Conservation (phyloP, 1,140 invertebrate species). For the Vollenhovia emeryi region DNA sequence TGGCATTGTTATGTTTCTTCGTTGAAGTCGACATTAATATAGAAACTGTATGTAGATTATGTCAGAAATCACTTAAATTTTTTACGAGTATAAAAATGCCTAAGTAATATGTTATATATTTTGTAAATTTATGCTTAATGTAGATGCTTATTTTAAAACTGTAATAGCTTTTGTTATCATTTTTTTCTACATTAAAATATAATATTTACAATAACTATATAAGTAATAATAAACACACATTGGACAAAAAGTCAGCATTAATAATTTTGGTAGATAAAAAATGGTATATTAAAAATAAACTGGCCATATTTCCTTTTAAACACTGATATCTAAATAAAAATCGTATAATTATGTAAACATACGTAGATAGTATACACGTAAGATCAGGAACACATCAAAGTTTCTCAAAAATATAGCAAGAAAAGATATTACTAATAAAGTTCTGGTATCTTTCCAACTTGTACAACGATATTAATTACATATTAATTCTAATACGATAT, state of each 20-base stretch:
- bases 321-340: neutral
- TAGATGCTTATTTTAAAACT: neutral
- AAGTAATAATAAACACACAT: neutral
- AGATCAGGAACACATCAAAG: neutral
- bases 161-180: neutral
- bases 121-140: neutral
- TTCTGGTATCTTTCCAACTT: neutral
- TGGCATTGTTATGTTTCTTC: neutral
- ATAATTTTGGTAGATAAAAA: neutral
- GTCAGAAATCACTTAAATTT: neutral
- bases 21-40: neutral
- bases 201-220: slow-evolving; percentile 20
- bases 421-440: slow-evolving; percentile 11
- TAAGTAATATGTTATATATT: neutral
- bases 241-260: neutral
- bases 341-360: neutral
- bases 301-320: neutral
- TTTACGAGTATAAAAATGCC: slow-evolving; percentile 16
- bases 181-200: neutral
- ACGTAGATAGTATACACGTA: neutral
- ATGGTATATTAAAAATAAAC: neutral
- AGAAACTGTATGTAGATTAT: neutral
- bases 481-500: slow-evolving; percentile 22
- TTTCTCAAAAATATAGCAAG: neutral
- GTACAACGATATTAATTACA: neutral